Evolutionary conservation across 2,888 invertebrate genomes (phyloP).

Genomic region (Latheticus oryzae): DNA sequence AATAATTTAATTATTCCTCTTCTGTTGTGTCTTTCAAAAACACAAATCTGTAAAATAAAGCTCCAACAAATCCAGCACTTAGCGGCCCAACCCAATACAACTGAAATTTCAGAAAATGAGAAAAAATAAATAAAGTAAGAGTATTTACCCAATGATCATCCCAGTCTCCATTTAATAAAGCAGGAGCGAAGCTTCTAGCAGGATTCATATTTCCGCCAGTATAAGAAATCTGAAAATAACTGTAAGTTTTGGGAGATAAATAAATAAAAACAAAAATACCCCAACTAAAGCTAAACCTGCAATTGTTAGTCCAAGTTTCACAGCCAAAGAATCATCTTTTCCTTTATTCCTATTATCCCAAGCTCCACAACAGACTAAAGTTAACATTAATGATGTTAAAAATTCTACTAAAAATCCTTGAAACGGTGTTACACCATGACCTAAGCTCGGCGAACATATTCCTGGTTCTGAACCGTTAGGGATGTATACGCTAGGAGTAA

Average conservation of each 20-base stretch:
- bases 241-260: too few relatives aligned
- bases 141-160: constrained; percentile 72
- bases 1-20: too few relatives aligned
- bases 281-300: constrained; percentile 72
- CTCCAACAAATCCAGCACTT: background rate
- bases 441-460: constrained; percentile 12
- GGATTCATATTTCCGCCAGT: constrained; percentile 78
- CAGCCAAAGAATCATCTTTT: constrained; percentile 73
- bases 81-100: constrained; percentile 19
- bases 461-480: background rate
- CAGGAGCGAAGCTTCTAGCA: constrained; percentile 75
- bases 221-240: constrained; percentile 70
- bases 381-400: constrained; percentile 73
- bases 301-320: constrained; percentile 75
- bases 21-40: background rate
- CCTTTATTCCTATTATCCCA: constrained; percentile 78
- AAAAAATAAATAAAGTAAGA: background rate
- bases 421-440: constrained; percentile 49
- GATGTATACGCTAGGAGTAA: background rate
- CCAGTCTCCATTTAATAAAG: constrained; percentile 75
- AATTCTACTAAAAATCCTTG: constrained; percentile 76
- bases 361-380: constrained; percentile 75
- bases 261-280: constrained; percentile 61
- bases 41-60: constrained; percentile 1
- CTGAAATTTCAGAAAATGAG: constrained; percentile 8